Percentiles rank a stretch among this genome's conserved stretches.
Conservation (phyloP, 2,888 invertebrate species). For the Metopia argyrocephala region DNA sequence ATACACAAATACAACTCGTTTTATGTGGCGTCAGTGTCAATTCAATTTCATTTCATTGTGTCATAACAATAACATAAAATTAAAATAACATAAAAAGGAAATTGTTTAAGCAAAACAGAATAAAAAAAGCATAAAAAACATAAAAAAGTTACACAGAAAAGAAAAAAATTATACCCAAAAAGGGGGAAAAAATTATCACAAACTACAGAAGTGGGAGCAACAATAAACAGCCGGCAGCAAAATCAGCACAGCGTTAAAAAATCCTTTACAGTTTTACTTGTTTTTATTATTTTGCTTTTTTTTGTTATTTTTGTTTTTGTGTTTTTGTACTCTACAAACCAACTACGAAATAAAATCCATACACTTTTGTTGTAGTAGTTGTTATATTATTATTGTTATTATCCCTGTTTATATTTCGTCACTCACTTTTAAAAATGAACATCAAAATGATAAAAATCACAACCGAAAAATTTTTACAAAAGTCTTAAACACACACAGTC, state of each 20-base stretch:
- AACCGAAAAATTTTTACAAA: conserved; percentile 63
- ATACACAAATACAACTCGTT: conserved; percentile 1
- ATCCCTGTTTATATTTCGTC: conserved; percentile 71
- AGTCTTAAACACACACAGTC: conserved; percentile 48
- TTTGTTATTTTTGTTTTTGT: conserved; percentile 30
- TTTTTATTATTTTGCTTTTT: conserved; percentile 65
- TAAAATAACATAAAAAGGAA: conserved; percentile 79
- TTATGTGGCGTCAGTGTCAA: conserved; percentile 76
- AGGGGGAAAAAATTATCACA: conserved; percentile 40
- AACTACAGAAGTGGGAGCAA: conserved; percentile 37
- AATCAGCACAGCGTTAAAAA: conserved; percentile 76
- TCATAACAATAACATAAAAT: conserved; percentile 79
- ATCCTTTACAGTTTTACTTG: conserved; percentile 24
- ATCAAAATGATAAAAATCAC: conserved; percentile 64
- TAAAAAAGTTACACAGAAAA: conserved; percentile 45
- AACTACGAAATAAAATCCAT: background rate
- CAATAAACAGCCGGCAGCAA: conserved; percentile 68
- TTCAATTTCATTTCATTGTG: conserved; percentile 79
- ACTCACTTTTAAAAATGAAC: conserved; percentile 67
- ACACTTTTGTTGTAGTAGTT: conserved; percentile 24
- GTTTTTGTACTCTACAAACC: background rate
- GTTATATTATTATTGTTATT: conserved; percentile 68
- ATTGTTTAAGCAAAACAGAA: conserved; percentile 73
- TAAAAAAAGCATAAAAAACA: conserved; percentile 38
- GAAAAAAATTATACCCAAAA: conserved; percentile 32